phyloP scores from a whole-genome alignment of 2,888 invertebrate genomes.

The Chymomyza procnemis region DNA sequence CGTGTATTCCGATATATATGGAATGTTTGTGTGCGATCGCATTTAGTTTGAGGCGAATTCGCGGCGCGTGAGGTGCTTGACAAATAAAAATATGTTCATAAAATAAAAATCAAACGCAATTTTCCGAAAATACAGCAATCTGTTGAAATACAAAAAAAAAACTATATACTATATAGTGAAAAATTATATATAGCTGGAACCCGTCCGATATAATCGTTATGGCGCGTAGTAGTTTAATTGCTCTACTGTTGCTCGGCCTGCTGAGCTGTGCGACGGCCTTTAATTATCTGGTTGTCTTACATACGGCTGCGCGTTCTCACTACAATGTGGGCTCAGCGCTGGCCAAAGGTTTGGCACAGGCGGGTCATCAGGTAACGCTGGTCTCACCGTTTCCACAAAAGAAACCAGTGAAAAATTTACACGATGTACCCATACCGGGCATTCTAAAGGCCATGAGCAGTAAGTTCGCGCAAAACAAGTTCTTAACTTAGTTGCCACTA shows the following conservation, averaged over 20 bases:
- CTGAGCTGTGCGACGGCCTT: background rate
- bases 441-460: background rate
- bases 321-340: background rate
- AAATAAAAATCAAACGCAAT: background rate
- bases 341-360: background rate
- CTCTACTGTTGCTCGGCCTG: background rate
- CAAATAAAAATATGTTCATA: background rate
- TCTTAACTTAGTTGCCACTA: background rate
- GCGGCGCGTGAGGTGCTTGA: background rate
- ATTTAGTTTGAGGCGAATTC: background rate
- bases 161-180: background rate
- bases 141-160: background rate
- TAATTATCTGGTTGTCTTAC: background rate
- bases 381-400: background rate
- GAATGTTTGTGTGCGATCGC: background rate
- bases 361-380: background rate
- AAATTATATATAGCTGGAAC: too few relatives aligned
- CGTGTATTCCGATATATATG: background rate
- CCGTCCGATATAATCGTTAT: background rate
- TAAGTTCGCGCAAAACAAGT: background rate
- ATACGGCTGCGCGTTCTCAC: background rate
- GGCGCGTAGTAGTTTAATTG: background rate
- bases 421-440: background rate
- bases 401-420: background rate
- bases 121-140: too few relatives aligned